Base-by-base conservation (phyloP, 2,888 invertebrate species). In the Andrena chrysosceles region DNA sequence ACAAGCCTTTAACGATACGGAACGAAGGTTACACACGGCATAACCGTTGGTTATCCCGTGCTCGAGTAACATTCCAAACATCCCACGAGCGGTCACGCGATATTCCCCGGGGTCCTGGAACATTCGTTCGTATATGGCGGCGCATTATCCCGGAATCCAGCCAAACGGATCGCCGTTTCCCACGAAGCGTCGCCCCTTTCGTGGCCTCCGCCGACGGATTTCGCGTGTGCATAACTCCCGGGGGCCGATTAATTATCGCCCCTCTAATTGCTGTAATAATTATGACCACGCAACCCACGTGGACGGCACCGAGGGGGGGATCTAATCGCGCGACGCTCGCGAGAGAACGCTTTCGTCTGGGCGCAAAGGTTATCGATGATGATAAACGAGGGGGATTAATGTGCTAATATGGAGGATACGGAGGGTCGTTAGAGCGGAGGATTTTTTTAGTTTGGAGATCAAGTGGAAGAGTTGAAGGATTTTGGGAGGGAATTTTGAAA, bases 241-340 rank as follows among this genome's bases (percentile, higher is more conserved):
- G 73, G 77, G 83, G 81, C 86, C 92, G 90, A 91, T 92, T 92
- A 92, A 92, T 91, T 89, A 90, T 87, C 83, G 78, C 84, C 70
- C 77, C 68, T 85, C 87, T 91, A 91, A 92, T 92, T 89, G 89
- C 89, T 54, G 69, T 85, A 83, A 89, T 91, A 90, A 91, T 91
- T 90, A 90, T 86, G 81, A 85, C 73, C 83, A 82, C 80, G 72
- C 81, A 76, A 77, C 33, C 35, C 78, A 70, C 64, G 33, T 23
- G 54, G 26, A 42, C 26, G 23, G 42, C 16, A 5, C 42, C 16
- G 13, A 5, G 48, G 23, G 33, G 33, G 16, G 62, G 16, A 31
- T 78, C 79, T 85, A 72, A 67, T 68, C 72, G 72, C n/a, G 48
- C 16, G 56, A 56, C 13, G 52, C 29, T 59, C 35, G 69, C 35